Percentiles rank a stretch among this genome's conserved stretches.
phyloP scores from a whole-genome alignment of 2,888 invertebrate species.

The Trimorus sp. region DNA sequence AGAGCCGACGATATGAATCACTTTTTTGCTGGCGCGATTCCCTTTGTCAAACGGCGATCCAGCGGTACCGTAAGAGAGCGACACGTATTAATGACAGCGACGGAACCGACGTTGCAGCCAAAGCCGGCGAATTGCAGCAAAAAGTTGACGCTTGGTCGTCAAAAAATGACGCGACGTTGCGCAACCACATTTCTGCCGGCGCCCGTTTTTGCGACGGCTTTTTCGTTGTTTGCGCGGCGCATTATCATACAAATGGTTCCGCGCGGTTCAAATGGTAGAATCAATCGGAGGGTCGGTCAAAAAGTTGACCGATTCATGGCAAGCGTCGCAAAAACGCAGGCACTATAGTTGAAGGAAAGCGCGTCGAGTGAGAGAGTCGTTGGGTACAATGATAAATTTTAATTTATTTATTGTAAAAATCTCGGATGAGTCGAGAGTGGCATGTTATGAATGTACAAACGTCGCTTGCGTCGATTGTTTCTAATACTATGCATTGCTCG shows the following conservation, averaged over 20 bases:
- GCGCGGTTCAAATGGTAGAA: not conserved
- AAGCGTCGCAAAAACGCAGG: not conserved
- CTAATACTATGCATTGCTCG: constrained; percentile 16
- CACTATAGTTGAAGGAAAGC: not conserved
- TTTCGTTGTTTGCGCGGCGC: constrained; percentile 33
- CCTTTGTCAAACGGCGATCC: constrained; percentile 28
- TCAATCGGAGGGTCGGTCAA: not conserved
- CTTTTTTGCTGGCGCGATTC: constrained; percentile 37
- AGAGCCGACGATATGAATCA: constrained; percentile 39
- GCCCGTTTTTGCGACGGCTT: constrained; percentile 34
- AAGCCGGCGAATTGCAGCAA: not conserved
- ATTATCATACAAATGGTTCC: constrained; percentile 35
- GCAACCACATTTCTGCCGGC: not conserved
- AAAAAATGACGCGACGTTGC: constrained; percentile 23
- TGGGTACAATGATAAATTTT: constrained; percentile 21
- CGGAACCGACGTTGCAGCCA: not conserved
- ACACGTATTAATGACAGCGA: constrained; percentile 36
- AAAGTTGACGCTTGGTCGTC: not conserved
- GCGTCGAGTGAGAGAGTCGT: too few species aligned
- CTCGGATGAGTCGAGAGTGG: constrained; percentile 11
- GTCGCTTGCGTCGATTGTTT: constrained; percentile 11
- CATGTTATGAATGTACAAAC: constrained; percentile 33
- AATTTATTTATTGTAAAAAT: constrained; percentile 37
- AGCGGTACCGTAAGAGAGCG: constrained; percentile 30
- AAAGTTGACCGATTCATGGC: not conserved